Evolutionary conservation across 1,140 invertebrate genomes (phyloP).

Genomic region (Adoxophyes honmai): DNA sequence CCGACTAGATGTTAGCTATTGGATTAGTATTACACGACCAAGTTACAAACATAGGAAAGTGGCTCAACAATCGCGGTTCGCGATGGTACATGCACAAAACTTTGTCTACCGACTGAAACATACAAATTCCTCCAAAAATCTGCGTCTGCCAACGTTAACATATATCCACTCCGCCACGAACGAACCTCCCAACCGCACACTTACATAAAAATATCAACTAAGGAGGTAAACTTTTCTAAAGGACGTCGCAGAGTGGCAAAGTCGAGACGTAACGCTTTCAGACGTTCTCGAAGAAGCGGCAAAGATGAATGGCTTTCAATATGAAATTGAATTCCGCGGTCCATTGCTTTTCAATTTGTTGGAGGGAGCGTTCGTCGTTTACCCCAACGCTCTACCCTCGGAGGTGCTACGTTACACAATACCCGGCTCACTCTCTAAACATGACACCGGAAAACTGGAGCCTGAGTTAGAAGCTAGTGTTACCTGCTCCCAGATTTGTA

Average conservation of each 20-base stretch:
- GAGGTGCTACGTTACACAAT: slow-evolving; percentile 13
- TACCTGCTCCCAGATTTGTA: no score
- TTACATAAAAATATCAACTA: slow-evolving; percentile 2
- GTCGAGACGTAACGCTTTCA: slow-evolving; percentile 69
- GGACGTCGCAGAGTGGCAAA: slow-evolving; percentile 56
- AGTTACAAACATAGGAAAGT: no score
- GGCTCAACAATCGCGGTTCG: no score
- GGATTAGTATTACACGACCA: no score
- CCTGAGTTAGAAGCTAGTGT: not conserved
- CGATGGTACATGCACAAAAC: no score
- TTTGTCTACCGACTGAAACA: no score
- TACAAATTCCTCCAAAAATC: no score
- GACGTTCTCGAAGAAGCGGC: slow-evolving; percentile 61
- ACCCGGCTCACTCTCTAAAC: slow-evolving; percentile 11
- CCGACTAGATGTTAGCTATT: no score
- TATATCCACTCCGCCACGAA: no score
- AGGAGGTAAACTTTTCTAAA: slow-evolving; percentile 56
- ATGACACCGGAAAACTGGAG: slow-evolving; percentile 9
- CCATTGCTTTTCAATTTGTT: slow-evolving; percentile 80
- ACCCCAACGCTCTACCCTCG: slow-evolving; percentile 26
- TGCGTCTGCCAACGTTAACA: no score
- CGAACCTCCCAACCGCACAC: no score
- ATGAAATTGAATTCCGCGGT: slow-evolving; percentile 81
- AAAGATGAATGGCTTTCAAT: slow-evolving; percentile 79
- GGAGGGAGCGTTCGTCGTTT: slow-evolving; percentile 63